Conservation (phyloP, 2,888 invertebrate genomes). For the Hydropsyche betteni region DNA sequence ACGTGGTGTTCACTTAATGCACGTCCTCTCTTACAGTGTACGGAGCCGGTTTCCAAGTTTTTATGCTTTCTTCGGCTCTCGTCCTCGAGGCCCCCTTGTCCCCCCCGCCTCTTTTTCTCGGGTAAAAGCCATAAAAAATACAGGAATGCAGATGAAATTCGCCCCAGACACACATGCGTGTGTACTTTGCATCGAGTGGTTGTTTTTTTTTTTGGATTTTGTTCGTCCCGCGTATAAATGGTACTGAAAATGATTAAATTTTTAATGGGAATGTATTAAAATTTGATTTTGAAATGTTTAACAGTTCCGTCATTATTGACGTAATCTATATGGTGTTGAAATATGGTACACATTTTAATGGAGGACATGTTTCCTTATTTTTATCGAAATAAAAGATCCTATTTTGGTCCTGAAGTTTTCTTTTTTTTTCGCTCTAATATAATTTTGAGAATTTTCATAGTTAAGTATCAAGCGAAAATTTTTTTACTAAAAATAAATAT, state of each 20-base stretch:
- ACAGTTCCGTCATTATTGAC: too few species aligned
- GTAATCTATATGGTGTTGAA: too few species aligned
- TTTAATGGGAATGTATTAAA: background rate
- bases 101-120: background rate
- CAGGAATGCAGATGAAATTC: constrained; percentile 29
- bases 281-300: too few species aligned
- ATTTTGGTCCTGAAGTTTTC: too few species aligned
- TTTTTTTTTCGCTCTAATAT: too few species aligned
- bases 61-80: background rate
- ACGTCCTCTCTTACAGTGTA: constrained; percentile 29
- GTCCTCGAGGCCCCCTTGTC: background rate
- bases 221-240: background rate
- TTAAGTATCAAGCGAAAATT: too few species aligned
- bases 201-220: background rate
- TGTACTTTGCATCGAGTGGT: too few species aligned
- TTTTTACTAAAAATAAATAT: too few species aligned
- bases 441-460: too few species aligned
- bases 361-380: too few species aligned
- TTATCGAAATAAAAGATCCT: too few species aligned
- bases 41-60: constrained; percentile 31
- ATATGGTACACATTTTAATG: too few species aligned
- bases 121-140: constrained; percentile 6
- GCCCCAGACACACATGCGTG: background rate
- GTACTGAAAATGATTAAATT: background rate
- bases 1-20: constrained; percentile 45